Conservation (phyloP, 2,113 vertebrate genomes). For the Dasyornis broadbenti region DNA sequence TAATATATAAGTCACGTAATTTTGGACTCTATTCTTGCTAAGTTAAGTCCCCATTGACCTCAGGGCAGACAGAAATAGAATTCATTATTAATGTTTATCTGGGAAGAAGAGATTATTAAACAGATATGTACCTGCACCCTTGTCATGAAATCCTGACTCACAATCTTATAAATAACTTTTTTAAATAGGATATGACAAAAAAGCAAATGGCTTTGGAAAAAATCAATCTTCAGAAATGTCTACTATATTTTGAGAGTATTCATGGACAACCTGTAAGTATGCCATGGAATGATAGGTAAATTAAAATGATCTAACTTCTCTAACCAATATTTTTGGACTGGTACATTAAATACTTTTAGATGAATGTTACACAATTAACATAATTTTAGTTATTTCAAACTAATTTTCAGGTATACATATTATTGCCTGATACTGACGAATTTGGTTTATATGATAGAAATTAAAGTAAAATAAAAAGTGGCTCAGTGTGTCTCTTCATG, state of each 20-base stretch:
- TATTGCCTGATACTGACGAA: neutral
- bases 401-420: neutral
- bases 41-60: neutral
- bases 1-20: neutral
- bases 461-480: neutral
- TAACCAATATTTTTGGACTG: neutral
- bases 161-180: conserved; percentile 48
- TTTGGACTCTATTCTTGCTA: neutral
- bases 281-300: conserved; percentile 11
- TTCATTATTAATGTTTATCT: neutral
- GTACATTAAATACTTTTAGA: neutral
- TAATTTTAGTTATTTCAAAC: neutral
- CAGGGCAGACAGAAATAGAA: neutral
- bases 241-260: conserved; percentile 81
- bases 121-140: neutral
- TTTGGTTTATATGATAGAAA: neutral
- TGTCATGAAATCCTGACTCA: neutral
- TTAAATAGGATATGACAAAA: conserved; percentile 79
- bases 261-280: conserved; percentile 78
- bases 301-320: neutral
- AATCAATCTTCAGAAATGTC: conserved; percentile 80
- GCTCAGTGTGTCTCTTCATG: neutral
- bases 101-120: neutral
- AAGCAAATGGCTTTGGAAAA: conserved; percentile 81
- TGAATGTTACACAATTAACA: neutral